Conservation (phyloP, 1,140 invertebrate species). For the Drosophila sturtevanti region DNA sequence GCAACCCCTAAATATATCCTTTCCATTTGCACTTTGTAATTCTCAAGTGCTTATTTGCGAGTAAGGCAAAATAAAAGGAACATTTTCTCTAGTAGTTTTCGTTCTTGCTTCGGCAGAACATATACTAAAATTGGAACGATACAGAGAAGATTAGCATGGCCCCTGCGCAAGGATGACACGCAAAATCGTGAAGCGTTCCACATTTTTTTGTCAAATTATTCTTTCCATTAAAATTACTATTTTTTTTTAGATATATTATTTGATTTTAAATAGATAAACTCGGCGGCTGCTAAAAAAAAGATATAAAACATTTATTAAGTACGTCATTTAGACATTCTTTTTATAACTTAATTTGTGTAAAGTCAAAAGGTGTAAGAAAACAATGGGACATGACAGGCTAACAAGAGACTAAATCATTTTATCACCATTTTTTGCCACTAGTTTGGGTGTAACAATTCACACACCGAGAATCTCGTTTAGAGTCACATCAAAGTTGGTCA, state of each 20-base stretch:
- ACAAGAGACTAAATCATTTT: slow-evolving; percentile 68
- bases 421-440: slow-evolving; percentile 44
- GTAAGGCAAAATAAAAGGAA: slow-evolving; percentile 5
- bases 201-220: slow-evolving; percentile 85
- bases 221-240: neutral
- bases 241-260: neutral
- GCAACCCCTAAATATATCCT: neutral
- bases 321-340: too few species aligned
- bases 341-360: neutral
- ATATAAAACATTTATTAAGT: too few species aligned
- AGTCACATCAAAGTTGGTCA: slow-evolving; percentile 3
- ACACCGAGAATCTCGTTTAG: slow-evolving; percentile 30
- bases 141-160: slow-evolving; percentile 97
- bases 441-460: slow-evolving; percentile 54
- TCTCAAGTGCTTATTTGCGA: slow-evolving; percentile 28
- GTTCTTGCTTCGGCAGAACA: slow-evolving; percentile 90
- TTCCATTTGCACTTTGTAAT: slow-evolving; percentile 9
- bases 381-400: slow-evolving; percentile 53
- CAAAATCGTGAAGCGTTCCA: slow-evolving; percentile 94
- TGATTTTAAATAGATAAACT: slow-evolving; percentile 37
- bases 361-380: slow-evolving; percentile 48
- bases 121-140: slow-evolving; percentile 93
- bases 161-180: slow-evolving; percentile 95
- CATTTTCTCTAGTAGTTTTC: neutral
- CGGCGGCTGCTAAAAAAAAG: too few species aligned